Evolutionary conservation across 2,888 invertebrate species (phyloP).

Genomic region (Orthosia incerta): DNA sequence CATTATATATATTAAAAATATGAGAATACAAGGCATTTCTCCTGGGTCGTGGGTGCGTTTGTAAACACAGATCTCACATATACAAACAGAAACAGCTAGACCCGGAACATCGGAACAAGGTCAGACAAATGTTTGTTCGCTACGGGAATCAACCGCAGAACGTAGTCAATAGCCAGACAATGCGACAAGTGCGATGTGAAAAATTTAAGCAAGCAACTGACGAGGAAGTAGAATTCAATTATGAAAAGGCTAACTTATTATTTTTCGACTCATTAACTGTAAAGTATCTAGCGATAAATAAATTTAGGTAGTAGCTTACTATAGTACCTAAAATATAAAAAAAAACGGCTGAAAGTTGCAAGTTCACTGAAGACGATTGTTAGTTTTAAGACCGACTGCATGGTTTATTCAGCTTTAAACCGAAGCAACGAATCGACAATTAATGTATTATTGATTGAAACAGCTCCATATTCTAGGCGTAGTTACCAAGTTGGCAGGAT

Average conservation of each 20-base stretch:
- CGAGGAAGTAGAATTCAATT: slow-evolving; percentile 28
- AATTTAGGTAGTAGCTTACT: neutral
- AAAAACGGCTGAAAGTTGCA: neutral
- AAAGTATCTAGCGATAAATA: neutral
- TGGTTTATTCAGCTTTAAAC: slow-evolving; percentile 4
- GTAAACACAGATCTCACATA: slow-evolving; percentile 43
- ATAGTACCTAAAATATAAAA: neutral
- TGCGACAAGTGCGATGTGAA: slow-evolving; percentile 21
- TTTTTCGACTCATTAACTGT: slow-evolving; percentile 4
- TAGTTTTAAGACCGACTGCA: neutral
- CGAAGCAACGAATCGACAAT: neutral
- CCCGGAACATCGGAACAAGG: slow-evolving; percentile 50
- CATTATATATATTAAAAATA: neutral
- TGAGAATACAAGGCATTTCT: slow-evolving; percentile 18
- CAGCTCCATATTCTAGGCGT: slow-evolving; percentile 8
- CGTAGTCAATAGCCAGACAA: slow-evolving; percentile 23
- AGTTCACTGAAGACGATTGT: too few relatives aligned
- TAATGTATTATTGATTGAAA: slow-evolving; percentile 12
- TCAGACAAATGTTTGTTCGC: slow-evolving; percentile 27
- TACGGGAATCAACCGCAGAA: slow-evolving; percentile 39
- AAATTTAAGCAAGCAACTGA: neutral
- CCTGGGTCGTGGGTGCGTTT: slow-evolving; percentile 23
- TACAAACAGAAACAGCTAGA: slow-evolving; percentile 24
- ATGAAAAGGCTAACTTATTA: neutral
- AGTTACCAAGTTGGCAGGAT: slow-evolving; percentile 22